A percentile compares a stretch with the other conserved stretches of the same genome.
Conservation (phyloP, 2,888 invertebrate species). For the Galerucella pusilla region DNA sequence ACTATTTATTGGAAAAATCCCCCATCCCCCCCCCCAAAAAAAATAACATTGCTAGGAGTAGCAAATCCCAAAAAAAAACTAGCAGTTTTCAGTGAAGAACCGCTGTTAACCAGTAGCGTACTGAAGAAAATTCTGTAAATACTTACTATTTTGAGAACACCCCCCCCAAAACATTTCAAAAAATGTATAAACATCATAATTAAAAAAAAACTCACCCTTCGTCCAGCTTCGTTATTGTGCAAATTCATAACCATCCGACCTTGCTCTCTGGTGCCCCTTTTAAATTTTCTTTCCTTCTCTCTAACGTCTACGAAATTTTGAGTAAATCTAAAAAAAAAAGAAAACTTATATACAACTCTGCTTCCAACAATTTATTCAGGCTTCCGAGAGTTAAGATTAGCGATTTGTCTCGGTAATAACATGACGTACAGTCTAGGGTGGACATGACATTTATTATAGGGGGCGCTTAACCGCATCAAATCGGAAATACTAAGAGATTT, state of each 20-base stretch:
- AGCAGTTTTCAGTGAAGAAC: too few species aligned
- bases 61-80: too few species aligned
- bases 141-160: too few species aligned
- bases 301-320: conserved; percentile 94
- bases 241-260: conserved; percentile 95
- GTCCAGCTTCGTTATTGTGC: conserved; percentile 97
- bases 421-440: conserved; percentile 61
- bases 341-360: neutral
- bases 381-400: conserved; percentile 52
- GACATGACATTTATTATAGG: conserved; percentile 57
- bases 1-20: too few species aligned
- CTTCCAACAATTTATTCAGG: neutral
- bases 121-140: too few species aligned
- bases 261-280: conserved; percentile 83
- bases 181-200: neutral
- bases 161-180: too few species aligned
- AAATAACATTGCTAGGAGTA: too few species aligned
- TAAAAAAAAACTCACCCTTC: conserved; percentile 78
- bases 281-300: conserved; percentile 88
- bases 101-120: too few species aligned
- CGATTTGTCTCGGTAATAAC: conserved; percentile 58
- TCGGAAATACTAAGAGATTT: conserved; percentile 40
- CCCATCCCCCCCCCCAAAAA: too few species aligned
- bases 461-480: conserved; percentile 52
- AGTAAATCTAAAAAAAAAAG: conserved; percentile 78